These are phyloP conservation scores for Telmatherina bonti DNA, from an alignment of 2,797 vertebrate genomes.

Conservation along the genomic window DNA sequence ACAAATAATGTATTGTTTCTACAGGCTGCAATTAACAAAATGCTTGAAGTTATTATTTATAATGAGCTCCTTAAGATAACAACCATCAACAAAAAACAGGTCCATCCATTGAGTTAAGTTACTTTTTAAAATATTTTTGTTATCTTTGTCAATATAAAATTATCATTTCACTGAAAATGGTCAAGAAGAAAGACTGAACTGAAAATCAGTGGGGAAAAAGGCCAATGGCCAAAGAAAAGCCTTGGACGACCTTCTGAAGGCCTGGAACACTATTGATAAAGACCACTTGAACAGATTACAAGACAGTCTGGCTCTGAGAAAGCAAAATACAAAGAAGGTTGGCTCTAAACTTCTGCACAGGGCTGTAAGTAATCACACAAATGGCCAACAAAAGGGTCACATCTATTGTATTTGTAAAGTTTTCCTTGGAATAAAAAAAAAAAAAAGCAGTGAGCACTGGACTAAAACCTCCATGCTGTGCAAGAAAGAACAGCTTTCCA, in stretches of 20 bases:
- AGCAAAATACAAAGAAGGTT: background rate
- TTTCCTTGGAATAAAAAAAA: background rate
- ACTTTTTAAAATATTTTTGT: too few species aligned
- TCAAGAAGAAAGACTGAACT: background rate
- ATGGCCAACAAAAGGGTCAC: background rate
- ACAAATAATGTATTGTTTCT: too few species aligned
- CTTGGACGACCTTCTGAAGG: background rate
- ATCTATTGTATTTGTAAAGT: background rate
- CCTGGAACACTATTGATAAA: background rate
- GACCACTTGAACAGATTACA: background rate
- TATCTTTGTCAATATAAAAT: too few species aligned
- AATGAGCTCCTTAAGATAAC: too few species aligned
- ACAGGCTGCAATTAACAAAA: too few species aligned
- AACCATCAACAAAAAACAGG: too few species aligned
- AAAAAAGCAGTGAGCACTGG: background rate
- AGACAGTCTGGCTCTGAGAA: background rate
- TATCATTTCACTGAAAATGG: too few species aligned
- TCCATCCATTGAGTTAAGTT: too few species aligned
- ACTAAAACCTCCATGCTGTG: background rate
- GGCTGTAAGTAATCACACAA: background rate
- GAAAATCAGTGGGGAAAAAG: background rate
- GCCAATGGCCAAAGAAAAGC: background rate
- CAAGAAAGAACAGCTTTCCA: background rate
- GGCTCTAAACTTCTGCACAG: background rate
- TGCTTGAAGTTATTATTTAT: too few species aligned